Evolutionary conservation across 2,113 vertebrate species (phyloP).

Genomic region (Actenoides hombroni): DNA sequence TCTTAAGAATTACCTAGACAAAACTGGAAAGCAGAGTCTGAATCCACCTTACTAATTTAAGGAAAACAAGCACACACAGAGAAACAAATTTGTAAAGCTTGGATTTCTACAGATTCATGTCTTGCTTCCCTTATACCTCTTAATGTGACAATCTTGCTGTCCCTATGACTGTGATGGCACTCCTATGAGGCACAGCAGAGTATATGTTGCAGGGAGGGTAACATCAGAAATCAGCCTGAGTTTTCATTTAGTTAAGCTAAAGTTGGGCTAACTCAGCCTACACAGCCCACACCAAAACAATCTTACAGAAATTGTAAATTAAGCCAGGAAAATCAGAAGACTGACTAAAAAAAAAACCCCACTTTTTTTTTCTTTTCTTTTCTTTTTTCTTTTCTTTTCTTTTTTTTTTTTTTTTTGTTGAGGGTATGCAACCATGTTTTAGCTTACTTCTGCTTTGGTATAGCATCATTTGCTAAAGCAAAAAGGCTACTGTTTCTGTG

Average conservation of each 20-base stretch:
- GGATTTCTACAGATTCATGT: neutral
- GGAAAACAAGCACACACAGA: neutral
- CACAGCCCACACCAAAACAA: neutral
- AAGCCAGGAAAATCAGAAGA: neutral
- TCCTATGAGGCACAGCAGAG: neutral
- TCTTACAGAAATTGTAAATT: neutral
- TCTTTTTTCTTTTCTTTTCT: neutral
- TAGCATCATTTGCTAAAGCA: neutral
- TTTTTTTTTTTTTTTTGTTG: neutral
- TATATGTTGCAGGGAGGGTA: neutral
- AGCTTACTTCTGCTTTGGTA: neutral
- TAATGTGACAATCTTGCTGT: neutral
- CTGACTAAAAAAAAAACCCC: neutral
- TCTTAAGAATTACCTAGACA: neutral
- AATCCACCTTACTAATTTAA: neutral
- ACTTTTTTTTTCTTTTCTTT: no score
- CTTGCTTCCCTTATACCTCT: neutral
- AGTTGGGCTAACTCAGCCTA: neutral
- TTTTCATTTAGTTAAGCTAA: neutral
- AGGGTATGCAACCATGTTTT: neutral
- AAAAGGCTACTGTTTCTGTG: neutral
- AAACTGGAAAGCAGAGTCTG: neutral
- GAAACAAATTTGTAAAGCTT: fast-evolving
- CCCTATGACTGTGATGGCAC: neutral
- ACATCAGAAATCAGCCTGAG: neutral